Evolutionary conservation across 2,113 vertebrate genomes (phyloP), one percentile per base, ranked within the genome.

Genomic region (Gnathonemus longibarbis): DNA sequence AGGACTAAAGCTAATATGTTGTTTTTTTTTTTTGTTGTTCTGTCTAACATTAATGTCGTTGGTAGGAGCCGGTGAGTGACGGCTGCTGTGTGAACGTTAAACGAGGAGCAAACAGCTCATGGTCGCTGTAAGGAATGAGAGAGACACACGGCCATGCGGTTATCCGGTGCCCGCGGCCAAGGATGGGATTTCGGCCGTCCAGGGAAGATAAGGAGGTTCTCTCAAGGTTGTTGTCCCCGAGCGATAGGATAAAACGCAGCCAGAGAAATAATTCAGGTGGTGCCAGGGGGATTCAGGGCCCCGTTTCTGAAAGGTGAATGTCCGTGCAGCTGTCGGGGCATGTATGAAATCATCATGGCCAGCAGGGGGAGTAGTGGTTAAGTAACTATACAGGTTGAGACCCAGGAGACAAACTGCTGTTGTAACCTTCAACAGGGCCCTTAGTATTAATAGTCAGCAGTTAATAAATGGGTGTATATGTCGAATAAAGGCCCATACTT

Each of bases 191-290:
- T 48, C 15, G 17, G 15, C 19, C 31, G 1, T 87, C 50, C 31
- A 8, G 48, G 50, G 27, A 53, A 19, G 85, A 53, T 87, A 87
- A 87, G 48, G 50, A 87, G 85, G 27, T 50, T 56, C 84, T 86
- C 84, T 86, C 84, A 52, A 86, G 84, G 85, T 87, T 87, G 85
- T 87, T 87, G 85, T 31, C 49, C 45, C 48, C 49, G 7, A 21
- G 85, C n/a, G 13, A 87, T 50, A 87, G 49, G 50, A 87, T 50
- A 17, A 52, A 53, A 52, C 3, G n/a, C 85, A 87, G 2, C 24
- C 77, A 83, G 77, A 42, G 83, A 84, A 84, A 27, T 46, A 84
- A 45, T 84, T 84, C 45, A 84, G 19, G 0, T 21, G 45, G 42
- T 19, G 74, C 39, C 83, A 10, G 21, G 21, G 21, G 9, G 8